Evolutionary conservation across 2,797 vertebrate species (phyloP).

Genomic region (Coranthus polyacanthus): DNA sequence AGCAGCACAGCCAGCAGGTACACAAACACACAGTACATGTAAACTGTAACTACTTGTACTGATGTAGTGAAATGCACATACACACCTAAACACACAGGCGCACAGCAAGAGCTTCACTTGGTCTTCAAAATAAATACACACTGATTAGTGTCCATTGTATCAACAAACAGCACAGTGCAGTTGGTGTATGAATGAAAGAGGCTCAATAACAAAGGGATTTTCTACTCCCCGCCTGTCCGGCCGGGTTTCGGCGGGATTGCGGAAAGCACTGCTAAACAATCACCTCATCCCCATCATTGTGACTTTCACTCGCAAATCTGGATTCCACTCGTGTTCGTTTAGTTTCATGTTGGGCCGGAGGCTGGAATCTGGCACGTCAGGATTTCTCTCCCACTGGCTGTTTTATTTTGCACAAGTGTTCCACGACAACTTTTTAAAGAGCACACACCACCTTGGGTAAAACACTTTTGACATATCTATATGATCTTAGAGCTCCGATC

Average conservation of each 20-base stretch:
- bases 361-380: constrained; percentile 77
- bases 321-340: constrained; percentile 66
- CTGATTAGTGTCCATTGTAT: constrained; percentile 13
- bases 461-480: background rate
- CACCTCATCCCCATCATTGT: constrained; percentile 60
- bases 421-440: constrained; percentile 8
- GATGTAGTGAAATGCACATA: background rate
- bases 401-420: background rate
- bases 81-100: background rate
- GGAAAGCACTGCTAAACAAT: constrained; percentile 61
- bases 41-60: background rate
- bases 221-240: constrained; percentile 29
- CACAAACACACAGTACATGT: background rate
- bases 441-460: background rate
- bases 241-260: constrained; percentile 60
- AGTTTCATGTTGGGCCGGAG: constrained; percentile 56
- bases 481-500: background rate
- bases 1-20: constrained; percentile 84
- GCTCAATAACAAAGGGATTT: constrained; percentile 49
- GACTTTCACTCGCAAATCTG: constrained; percentile 52
- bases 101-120: background rate
- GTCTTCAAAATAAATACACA: constrained; percentile 14
- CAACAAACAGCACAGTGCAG: constrained; percentile 19
- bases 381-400: constrained; percentile 56
- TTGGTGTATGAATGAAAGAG: constrained; percentile 48